Evolutionary conservation across 2,888 invertebrate species (phyloP).

Genomic region (Margaritifera margaritifera): DNA sequence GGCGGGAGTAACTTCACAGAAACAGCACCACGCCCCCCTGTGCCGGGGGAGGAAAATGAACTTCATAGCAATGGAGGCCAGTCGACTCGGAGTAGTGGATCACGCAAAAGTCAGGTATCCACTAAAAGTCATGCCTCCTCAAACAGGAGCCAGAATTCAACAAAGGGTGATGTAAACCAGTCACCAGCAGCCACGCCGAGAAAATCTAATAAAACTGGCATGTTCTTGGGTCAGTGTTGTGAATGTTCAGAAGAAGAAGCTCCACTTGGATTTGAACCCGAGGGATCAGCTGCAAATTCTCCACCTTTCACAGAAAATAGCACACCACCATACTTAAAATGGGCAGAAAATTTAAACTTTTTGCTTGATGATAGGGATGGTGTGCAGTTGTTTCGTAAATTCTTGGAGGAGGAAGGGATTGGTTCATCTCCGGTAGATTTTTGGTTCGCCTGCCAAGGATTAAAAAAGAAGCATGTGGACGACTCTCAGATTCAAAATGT

Average conservation of each 20-base stretch:
- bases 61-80: conserved; percentile 68
- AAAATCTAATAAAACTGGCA: conserved; percentile 57
- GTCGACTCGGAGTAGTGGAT: conserved; percentile 67
- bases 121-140: conserved; percentile 45
- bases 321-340: conserved; percentile 85
- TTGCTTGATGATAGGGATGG: conserved; percentile 92
- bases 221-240: conserved; percentile 19
- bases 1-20: conserved; percentile 69
- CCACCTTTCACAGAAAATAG: conserved; percentile 71
- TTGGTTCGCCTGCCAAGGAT: conserved; percentile 84
- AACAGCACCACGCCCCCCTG: conserved; percentile 68
- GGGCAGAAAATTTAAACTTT: conserved; percentile 89
- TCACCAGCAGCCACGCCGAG: conserved; percentile 68
- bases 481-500: conserved; percentile 76
- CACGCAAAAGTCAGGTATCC: conserved; percentile 67
- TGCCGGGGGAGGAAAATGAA: conserved; percentile 72
- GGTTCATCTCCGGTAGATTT: conserved; percentile 76
- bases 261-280: conserved; percentile 77
- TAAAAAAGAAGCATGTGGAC: conserved; percentile 76
- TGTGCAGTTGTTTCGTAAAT: conserved; percentile 85
- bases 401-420: conserved; percentile 69
- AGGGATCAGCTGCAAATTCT: conserved; percentile 76
- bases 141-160: conserved; percentile 55
- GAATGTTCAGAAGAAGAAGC: conserved; percentile 64
- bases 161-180: conserved; percentile 57